Percentiles rank a stretch among this genome's conserved stretches.
These are phyloP conservation scores for Hipparchia sbordonii DNA, from an alignment of 2,888 invertebrate species.

Conservation along the genomic window DNA sequence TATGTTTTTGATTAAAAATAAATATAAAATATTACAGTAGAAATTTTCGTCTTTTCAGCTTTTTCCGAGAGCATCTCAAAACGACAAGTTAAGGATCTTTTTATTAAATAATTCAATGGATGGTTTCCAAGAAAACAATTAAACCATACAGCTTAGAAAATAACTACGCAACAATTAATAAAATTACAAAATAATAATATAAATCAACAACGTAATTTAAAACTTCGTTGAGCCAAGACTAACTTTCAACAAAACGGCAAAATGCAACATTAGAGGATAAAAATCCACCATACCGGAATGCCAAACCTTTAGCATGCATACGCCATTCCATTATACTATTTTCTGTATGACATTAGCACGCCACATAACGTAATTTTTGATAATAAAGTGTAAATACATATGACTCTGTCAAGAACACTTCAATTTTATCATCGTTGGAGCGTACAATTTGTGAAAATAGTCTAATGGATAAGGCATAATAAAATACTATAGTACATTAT, in stretches of 20 bases:
- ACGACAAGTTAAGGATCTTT: not conserved
- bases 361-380: not conserved
- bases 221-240: constrained; percentile 48
- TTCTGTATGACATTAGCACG: not conserved
- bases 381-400: not conserved
- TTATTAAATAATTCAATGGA: not conserved
- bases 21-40: too few species aligned
- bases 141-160: constrained; percentile 31
- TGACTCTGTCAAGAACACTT: not conserved
- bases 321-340: not conserved
- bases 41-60: too few species aligned
- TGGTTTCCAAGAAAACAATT: not conserved
- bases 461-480: not conserved
- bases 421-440: not conserved
- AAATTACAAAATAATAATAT: constrained; percentile 54
- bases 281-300: constrained; percentile 54
- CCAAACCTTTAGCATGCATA: constrained; percentile 50
- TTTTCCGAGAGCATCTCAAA: not conserved
- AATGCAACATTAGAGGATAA: constrained; percentile 41
- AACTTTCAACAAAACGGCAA: constrained; percentile 48
- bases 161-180: constrained; percentile 71
- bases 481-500: constrained; percentile 38
- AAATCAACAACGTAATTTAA: constrained; percentile 60
- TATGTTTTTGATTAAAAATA: not conserved
- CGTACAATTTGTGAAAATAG: constrained; percentile 44